Percentiles rank a stretch among this genome's conserved stretches.
Conservation (phyloP, 2,113 vertebrate species). For the Eulemur rufifrons region DNA sequence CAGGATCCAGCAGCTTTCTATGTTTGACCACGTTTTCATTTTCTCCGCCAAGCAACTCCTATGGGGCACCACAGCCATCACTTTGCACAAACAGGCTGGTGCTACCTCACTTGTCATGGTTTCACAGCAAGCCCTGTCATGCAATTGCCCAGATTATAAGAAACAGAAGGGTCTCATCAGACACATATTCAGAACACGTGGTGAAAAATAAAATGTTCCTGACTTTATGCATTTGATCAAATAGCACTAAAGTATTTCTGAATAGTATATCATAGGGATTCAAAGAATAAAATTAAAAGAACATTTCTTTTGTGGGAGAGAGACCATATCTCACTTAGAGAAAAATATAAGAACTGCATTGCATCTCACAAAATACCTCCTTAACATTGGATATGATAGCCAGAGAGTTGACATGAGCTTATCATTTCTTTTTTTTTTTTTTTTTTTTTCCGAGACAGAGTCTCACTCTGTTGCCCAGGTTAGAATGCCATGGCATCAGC, state of each 20-base stretch:
- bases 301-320: background rate
- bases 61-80: background rate
- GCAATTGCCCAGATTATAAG: background rate
- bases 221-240: background rate
- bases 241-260: slow-evolving; percentile 35
- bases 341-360: background rate
- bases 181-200: slow-evolving; percentile 1
- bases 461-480: too few relatives aligned
- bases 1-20: background rate
- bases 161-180: slow-evolving; percentile 26
- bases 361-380: background rate
- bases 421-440: background rate
- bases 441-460: too few relatives aligned
- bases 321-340: background rate
- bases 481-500: too few relatives aligned
- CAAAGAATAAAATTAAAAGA: slow-evolving; percentile 18
- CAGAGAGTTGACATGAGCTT: background rate
- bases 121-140: background rate
- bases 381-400: background rate
- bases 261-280: background rate
- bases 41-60: slow-evolving; percentile 5
- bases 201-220: slow-evolving; percentile 1
- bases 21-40: background rate
- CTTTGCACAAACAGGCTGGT: background rate
- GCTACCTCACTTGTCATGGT: background rate